phyloP scores from a whole-genome alignment of 2,113 vertebrate species.

The Sapajus apella region DNA sequence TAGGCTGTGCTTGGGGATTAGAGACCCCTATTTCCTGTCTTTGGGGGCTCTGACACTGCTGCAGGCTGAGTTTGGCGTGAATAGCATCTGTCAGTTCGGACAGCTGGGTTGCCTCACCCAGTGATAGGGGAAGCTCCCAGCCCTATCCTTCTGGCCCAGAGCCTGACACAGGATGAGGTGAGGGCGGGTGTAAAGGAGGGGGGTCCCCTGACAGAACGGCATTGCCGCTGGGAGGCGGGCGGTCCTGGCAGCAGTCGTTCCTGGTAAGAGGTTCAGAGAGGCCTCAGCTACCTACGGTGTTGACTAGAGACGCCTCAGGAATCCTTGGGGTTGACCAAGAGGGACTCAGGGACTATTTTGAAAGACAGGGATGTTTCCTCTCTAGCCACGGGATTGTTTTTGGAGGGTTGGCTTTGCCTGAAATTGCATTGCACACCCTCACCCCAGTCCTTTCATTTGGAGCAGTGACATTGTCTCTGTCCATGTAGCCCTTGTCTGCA shows the following conservation, averaged over 20 bases:
- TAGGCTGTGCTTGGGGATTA: neutral
- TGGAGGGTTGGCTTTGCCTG: neutral
- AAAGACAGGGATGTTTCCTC: neutral
- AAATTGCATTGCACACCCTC: neutral
- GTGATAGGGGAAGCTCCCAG: neutral
- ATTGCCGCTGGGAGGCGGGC: neutral
- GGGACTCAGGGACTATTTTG: neutral
- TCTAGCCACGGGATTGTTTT: neutral
- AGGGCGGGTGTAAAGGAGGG: neutral
- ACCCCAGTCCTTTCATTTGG: neutral
- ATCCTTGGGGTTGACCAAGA: neutral
- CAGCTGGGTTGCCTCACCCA: neutral
- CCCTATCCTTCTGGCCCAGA: slow-evolving; percentile 7
- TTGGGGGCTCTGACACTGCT: neutral
- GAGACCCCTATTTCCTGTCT: neutral
- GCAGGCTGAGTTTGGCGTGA: neutral
- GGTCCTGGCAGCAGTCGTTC: neutral
- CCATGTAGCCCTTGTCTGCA: neutral
- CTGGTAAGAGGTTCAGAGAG: neutral
- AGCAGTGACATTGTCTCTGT: neutral
- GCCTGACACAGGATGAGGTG: neutral
- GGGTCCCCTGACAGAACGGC: neutral
- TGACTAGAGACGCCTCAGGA: neutral
- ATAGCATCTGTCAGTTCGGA: slow-evolving; percentile 28
- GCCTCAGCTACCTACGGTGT: neutral